phyloP scores from a whole-genome alignment of 2,797 vertebrate genomes.

The Macropodus opercularis region DNA sequence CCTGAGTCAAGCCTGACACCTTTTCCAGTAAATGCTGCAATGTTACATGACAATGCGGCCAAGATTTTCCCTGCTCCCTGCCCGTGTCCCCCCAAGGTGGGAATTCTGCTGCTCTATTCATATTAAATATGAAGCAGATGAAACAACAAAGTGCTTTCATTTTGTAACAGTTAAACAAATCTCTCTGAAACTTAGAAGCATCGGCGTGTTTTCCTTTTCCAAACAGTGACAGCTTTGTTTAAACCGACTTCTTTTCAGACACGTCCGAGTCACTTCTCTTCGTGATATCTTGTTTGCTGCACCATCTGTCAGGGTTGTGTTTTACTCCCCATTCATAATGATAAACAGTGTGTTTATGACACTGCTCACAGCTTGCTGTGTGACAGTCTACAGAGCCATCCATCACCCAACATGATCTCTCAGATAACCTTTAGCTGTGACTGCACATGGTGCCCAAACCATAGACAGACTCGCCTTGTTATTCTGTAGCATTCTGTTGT shows the following conservation, averaged over 20 bases:
- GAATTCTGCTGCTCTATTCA: neutral
- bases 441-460: constrained; percentile 13
- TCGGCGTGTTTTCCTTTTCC: neutral
- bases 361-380: constrained; percentile 29
- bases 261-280: neutral
- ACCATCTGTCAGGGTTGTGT: constrained; percentile 20
- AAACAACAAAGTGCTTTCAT: neutral
- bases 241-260: neutral
- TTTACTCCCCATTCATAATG: constrained; percentile 10
- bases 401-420: constrained; percentile 40
- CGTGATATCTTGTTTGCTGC: constrained; percentile 4
- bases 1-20: neutral
- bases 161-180: neutral
- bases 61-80: too few species aligned
- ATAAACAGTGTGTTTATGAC: constrained; percentile 36
- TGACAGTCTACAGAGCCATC: constrained; percentile 32
- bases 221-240: neutral
- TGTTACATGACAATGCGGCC: too few species aligned
- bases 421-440: constrained; percentile 51
- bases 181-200: neutral
- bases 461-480: constrained; percentile 29
- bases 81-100: neutral
- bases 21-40: too few species aligned
- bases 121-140: too few species aligned
- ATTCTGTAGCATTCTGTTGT: constrained; percentile 25